Evolutionary conservation across 2,888 invertebrate species (phyloP).

Genomic region (Metopia argyrocephala): DNA sequence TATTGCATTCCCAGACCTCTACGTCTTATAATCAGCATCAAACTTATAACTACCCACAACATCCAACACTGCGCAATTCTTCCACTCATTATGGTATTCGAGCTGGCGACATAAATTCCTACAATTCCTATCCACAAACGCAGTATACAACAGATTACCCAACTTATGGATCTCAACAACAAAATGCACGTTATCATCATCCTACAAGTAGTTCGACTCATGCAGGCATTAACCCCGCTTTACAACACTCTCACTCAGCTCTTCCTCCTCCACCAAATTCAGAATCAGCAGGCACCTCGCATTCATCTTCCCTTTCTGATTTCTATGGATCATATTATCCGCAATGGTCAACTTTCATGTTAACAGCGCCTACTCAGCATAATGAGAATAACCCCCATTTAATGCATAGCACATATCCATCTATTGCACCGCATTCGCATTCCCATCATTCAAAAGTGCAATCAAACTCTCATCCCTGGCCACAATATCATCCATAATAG

Average conservation of each 20-base stretch:
- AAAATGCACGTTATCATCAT: constrained; percentile 58
- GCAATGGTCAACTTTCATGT: constrained; percentile 62
- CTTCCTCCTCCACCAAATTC: constrained; percentile 34
- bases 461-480: constrained; percentile 56
- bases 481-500: constrained; percentile 64
- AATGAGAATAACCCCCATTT: constrained; percentile 52
- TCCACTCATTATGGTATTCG: constrained; percentile 43
- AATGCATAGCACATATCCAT: constrained; percentile 54
- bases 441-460: constrained; percentile 62
- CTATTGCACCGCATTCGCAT: constrained; percentile 57
- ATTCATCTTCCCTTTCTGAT: constrained; percentile 55
- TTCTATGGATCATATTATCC: constrained; percentile 61
- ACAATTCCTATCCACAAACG: constrained; percentile 53
- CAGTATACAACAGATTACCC: constrained; percentile 55
- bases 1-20: constrained; percentile 56
- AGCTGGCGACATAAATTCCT: constrained; percentile 41
- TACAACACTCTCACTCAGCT: constrained; percentile 35
- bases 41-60: constrained; percentile 39
- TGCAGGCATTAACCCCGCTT: constrained; percentile 35
- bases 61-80: constrained; percentile 47
- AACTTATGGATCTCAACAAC: constrained; percentile 60
- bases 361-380: constrained; percentile 51
- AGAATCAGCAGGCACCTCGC: constrained; percentile 29
- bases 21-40: constrained; percentile 49
- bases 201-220: constrained; percentile 35